phyloP scores from a whole-genome alignment of 2,888 invertebrate genomes.

The Tipula confusa region DNA sequence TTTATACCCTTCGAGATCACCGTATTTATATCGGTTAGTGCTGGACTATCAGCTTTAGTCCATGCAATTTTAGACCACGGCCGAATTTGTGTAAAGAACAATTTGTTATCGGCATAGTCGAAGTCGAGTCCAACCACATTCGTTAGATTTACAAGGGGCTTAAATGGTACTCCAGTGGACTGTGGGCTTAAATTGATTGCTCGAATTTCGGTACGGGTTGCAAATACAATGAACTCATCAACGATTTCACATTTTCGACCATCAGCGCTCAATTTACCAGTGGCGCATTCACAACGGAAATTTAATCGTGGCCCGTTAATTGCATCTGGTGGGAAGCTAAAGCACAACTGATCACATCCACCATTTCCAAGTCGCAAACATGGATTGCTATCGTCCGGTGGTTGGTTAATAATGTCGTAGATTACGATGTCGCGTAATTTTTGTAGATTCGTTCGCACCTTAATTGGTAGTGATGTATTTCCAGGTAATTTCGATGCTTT shows the following conservation, averaged over 20 bases:
- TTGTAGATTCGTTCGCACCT: constrained; percentile 75
- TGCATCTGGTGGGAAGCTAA: constrained; percentile 74
- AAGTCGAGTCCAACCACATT: constrained; percentile 95
- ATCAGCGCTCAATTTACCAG: constrained; percentile 66
- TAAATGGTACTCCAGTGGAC: constrained; percentile 77
- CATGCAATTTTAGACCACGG: constrained; percentile 86
- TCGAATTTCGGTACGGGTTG: constrained; percentile 89
- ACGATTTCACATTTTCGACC: constrained; percentile 74
- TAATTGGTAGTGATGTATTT: constrained; percentile 64
- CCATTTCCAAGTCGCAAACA: constrained; percentile 72
- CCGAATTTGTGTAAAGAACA: constrained; percentile 90
- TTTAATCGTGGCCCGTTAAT: constrained; percentile 51
- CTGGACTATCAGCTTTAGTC: constrained; percentile 69
- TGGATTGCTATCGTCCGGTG: constrained; percentile 74
- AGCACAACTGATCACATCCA: constrained; percentile 92
- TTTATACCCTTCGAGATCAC: constrained; percentile 77
- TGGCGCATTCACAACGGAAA: constrained; percentile 86
- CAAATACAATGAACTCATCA: constrained; percentile 87
- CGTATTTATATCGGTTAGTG: constrained; percentile 58
- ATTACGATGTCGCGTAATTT: constrained; percentile 87
- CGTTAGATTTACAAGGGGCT: constrained; percentile 77
- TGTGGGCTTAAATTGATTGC: constrained; percentile 84
- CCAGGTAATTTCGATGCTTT: constrained; percentile 73
- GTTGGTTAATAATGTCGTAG: constrained; percentile 85
- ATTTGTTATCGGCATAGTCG: constrained; percentile 79